Evolutionary conservation across 2,888 invertebrate species (phyloP), one percentile per base, ranked within the genome.

Genomic region (Hirtodrosophila alboralis): DNA sequence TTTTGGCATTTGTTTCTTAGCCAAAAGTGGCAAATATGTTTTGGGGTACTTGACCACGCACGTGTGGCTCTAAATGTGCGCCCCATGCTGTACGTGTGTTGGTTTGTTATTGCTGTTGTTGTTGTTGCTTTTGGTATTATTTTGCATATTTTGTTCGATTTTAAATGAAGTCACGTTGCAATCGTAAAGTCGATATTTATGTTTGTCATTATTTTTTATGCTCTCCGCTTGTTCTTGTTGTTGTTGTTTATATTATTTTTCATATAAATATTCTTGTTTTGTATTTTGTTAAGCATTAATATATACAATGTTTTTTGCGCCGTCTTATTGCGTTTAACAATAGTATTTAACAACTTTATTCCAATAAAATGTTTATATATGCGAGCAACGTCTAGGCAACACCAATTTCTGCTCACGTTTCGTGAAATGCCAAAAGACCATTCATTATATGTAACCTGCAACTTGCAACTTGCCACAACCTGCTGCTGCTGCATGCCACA

Each of bases 91-190:
- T 72, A 72, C 53, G 41, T 59, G 63, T 59, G 58, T 54, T 33
- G 34, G 6, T 18, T 18, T 18, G 18, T 18, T 38, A 27, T 23
- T 27, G 48, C 7, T 56, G 23, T 44, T 33, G 33, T 45, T 51
- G 57, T 21, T 75, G 52, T 30, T 69, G 56, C 33, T 47, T 34
- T 45, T 61, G 75, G 60, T 63, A 73, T 80, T 86, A 76, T 76
- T 70, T 70, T 74, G 87, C 83, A 84, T 80, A 84, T 86, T 84
- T 70, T 85, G 86, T 81, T 81, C 81, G 81, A 81, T 87, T 87
- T 87, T 85, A 83, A 83, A 83, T 87, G 87, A 83, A 83, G 81
- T 83, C 81, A 83, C 87, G 87, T 83, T 83, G 87, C 86, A 85
- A 83, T 72, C 77, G 69, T 73, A 77, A 75, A 75, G 70, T 53